These are phyloP conservation scores for Sminthurides bifidus DNA, from an alignment of 1,140 invertebrate genomes.

Conservation along the genomic window DNA sequence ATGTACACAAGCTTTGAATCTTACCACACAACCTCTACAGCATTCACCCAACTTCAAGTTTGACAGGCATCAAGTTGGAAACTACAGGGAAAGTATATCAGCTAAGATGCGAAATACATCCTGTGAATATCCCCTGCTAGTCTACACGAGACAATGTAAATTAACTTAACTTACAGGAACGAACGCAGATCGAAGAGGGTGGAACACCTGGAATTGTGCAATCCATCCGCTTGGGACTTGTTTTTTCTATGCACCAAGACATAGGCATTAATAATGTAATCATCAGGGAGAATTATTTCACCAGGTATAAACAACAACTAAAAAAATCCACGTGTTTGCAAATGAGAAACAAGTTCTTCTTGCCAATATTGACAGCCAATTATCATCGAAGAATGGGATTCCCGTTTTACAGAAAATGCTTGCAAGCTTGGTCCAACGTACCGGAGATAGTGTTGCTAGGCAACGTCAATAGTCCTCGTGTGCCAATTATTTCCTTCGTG, in stretches of 20 bases:
- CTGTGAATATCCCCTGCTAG: too few relatives aligned
- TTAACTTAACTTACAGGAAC: too few relatives aligned
- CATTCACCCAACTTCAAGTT: too few relatives aligned
- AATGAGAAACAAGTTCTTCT: too few relatives aligned
- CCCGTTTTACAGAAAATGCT: constrained; percentile 6
- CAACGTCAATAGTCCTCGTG: constrained; percentile 49
- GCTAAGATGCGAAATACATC: too few relatives aligned
- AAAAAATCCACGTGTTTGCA: not conserved
- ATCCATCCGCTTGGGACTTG: constrained; percentile 69
- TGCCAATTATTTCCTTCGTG: constrained; percentile 77
- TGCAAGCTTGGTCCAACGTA: constrained; percentile 29
- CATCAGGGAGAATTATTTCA: constrained; percentile 50
- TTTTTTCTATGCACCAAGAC: constrained; percentile 71
- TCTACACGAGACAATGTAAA: too few relatives aligned
- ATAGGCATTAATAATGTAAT: constrained; percentile 59
- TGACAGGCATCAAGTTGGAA: too few relatives aligned
- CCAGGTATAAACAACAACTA: constrained; percentile 14
- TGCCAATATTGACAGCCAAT: not conserved
- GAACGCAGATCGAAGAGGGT: constrained; percentile 73
- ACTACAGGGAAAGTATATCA: too few relatives aligned
- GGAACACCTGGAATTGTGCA: constrained; percentile 72
- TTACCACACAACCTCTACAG: too few relatives aligned
- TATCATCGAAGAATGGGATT: not conserved
- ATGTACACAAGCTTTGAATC: too few relatives aligned
- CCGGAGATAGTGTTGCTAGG: constrained; percentile 57